Conservation (phyloP, 2,888 invertebrate genomes). For the Ennomos fuscantarius region DNA sequence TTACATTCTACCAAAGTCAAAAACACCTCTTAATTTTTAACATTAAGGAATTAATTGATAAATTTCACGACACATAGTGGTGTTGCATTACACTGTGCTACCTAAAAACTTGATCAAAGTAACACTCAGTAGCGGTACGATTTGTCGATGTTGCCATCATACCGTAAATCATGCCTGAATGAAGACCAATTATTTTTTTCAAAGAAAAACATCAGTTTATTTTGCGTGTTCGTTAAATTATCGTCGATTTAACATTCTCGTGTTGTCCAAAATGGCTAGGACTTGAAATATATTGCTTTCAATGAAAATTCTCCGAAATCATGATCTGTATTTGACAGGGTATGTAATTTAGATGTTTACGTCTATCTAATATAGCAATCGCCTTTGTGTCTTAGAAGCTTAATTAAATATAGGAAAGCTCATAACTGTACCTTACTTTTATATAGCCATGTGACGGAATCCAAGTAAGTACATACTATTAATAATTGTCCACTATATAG, state of each 20-base stretch:
- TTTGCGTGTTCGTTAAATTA: slow-evolving; percentile 39
- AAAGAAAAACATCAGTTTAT: slow-evolving; percentile 42
- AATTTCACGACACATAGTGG: no score
- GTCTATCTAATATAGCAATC: no score
- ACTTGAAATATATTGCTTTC: slow-evolving; percentile 46
- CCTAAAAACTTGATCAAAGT: background rate
- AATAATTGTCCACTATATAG: no score
- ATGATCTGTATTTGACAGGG: slow-evolving; percentile 4
- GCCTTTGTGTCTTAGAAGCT: no score
- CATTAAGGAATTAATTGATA: no score
- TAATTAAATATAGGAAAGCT: no score
- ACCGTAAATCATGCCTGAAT: slow-evolving; percentile 26
- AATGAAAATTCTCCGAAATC: slow-evolving; percentile 47
- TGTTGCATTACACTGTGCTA: background rate
- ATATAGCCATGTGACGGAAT: no score
- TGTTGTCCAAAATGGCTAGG: slow-evolving; percentile 32
- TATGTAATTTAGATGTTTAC: no score
- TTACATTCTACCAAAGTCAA: no score
- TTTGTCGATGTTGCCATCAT: slow-evolving; percentile 6
- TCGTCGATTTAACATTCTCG: slow-evolving; percentile 40
- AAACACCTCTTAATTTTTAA: no score
- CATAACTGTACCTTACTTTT: no score
- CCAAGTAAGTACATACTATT: no score
- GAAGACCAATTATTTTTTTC: slow-evolving; percentile 38
- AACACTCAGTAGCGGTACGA: background rate